These are phyloP conservation scores for Calephelis virginiensis DNA, from an alignment of 1,140 invertebrate species.

Conservation along the genomic window DNA sequence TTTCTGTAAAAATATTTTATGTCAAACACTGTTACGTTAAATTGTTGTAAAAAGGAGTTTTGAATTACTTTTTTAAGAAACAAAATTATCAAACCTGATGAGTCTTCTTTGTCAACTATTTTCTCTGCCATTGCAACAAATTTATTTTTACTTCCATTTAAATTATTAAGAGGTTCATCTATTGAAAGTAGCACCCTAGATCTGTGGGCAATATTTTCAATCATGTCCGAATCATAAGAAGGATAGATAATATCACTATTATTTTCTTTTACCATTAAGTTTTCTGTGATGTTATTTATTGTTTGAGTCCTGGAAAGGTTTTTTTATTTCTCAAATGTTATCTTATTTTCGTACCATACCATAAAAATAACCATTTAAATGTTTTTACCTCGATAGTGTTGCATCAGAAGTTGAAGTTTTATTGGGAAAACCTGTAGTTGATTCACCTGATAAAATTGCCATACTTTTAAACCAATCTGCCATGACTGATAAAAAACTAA, in stretches of 20 bases:
- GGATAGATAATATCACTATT: conserved; percentile 32
- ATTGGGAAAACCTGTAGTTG: neutral
- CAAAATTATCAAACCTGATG: too few relatives aligned
- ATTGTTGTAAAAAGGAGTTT: too few relatives aligned
- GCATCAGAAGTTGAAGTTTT: neutral
- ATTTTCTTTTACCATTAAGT: conserved; percentile 18
- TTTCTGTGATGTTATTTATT: neutral
- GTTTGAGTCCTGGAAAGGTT: neutral
- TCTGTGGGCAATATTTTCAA: conserved; percentile 49
- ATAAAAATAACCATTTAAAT: too few relatives aligned
- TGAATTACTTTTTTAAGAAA: too few relatives aligned
- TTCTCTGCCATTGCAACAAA: neutral
- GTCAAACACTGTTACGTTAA: too few relatives aligned
- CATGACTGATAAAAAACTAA: conserved; percentile 39
- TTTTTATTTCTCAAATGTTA: neutral
- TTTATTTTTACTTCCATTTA: neutral
- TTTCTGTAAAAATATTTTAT: conserved; percentile 8
- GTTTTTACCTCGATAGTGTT: neutral
- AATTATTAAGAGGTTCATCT: conserved; percentile 24
- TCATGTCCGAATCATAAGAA: conserved; percentile 41
- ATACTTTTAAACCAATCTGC: conserved; percentile 41
- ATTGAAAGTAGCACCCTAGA: conserved; percentile 50
- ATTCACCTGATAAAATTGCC: conserved; percentile 25
- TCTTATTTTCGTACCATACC: too few relatives aligned
- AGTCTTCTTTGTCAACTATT: neutral